phyloP scores from a whole-genome alignment of 2,797 vertebrate genomes.

The Acridotheres tristis region DNA sequence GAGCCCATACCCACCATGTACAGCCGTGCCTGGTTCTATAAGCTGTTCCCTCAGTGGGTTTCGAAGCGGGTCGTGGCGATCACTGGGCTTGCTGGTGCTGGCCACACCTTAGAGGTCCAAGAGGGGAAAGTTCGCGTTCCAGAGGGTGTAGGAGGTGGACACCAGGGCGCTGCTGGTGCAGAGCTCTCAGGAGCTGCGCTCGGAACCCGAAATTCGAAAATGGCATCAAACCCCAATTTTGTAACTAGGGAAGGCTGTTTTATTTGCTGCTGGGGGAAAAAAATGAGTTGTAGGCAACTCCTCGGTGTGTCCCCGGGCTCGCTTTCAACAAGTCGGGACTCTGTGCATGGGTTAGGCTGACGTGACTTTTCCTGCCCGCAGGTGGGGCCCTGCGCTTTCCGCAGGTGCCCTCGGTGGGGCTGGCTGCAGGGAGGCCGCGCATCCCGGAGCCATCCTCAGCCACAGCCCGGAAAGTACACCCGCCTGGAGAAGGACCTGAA shows the following conservation, averaged over 20 bases:
- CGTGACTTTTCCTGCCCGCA: not conserved
- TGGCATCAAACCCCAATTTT: not conserved
- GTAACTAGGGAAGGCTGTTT: not conserved
- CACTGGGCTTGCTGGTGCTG: not conserved
- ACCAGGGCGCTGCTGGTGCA: not conserved
- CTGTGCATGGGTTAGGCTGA: not conserved
- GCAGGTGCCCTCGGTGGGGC: conserved; percentile 80
- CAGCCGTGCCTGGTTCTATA: not conserved
- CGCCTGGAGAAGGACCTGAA: not conserved
- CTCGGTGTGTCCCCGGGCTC: not conserved
- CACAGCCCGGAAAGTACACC: accelerated
- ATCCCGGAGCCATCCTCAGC: conserved; percentile 38
- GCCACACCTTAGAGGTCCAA: not conserved
- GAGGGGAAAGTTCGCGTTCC: accelerated
- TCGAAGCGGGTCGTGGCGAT: accelerated
- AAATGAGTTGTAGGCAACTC: not conserved
- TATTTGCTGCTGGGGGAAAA: not conserved
- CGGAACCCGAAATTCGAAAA: not conserved
- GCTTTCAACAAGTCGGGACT: not conserved
- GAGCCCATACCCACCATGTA: accelerated
- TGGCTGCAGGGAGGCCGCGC: conserved; percentile 63
- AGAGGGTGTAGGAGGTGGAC: not conserved
- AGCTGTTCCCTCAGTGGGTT: accelerated
- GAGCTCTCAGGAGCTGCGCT: not conserved
- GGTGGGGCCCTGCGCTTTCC: conserved; percentile 78